Evolutionary conservation across 2,888 invertebrate species (phyloP).

Genomic region (Argynnis bischoffii): DNA sequence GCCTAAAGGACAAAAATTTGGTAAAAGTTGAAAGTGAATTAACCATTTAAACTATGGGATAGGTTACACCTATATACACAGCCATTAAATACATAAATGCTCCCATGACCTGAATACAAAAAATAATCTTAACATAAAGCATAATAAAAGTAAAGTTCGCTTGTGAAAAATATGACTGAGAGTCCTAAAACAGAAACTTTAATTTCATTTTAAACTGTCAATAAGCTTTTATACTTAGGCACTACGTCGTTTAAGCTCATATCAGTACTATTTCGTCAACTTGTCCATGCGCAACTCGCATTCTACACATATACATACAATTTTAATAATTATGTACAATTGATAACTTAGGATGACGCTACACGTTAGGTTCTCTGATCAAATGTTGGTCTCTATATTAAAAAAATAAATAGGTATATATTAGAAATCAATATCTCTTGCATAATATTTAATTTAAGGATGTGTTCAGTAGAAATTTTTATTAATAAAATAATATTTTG

Average conservation of each 20-base stretch:
- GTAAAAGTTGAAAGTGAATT: conserved; percentile 20
- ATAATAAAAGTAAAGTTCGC: neutral
- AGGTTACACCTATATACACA: conserved; percentile 39
- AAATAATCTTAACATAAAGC: conserved; percentile 14
- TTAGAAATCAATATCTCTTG: neutral
- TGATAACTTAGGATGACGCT: conserved; percentile 40
- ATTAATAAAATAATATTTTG: no score
- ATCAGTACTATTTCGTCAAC: conserved; percentile 82
- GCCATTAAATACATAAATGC: conserved; percentile 40
- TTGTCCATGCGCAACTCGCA: conserved; percentile 75
- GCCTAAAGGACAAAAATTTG: conserved; percentile 3
- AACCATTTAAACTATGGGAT: conserved; percentile 27
- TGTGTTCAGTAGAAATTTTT: no score
- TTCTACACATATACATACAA: conserved; percentile 74
- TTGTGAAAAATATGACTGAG: conserved; percentile 1
- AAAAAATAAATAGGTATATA: no score
- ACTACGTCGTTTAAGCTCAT: conserved; percentile 86
- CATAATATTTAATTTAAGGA: neutral
- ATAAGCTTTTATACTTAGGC: conserved; percentile 84
- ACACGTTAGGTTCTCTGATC: conserved; percentile 31
- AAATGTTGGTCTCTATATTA: conserved; percentile 13
- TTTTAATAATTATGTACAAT: conserved; percentile 70
- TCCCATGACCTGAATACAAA: conserved; percentile 27
- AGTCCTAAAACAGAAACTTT: conserved; percentile 38
- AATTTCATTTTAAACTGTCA: conserved; percentile 55